Base-by-base conservation (phyloP, 1,140 invertebrate species). In the Magallana angulata region DNA sequence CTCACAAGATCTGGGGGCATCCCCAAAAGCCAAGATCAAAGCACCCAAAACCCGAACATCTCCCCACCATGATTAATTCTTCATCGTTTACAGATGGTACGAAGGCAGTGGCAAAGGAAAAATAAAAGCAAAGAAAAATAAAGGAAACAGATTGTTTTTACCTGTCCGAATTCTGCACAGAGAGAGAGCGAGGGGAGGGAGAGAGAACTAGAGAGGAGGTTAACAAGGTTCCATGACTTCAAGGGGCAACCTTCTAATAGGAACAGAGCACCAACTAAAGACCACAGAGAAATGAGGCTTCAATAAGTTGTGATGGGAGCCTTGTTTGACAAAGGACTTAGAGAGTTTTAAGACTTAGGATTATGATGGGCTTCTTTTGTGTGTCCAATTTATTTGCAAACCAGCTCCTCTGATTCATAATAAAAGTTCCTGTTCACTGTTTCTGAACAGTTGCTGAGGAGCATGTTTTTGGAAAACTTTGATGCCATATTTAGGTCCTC, bases 71-170 rank as follows among this genome's bases (percentile, higher is more conserved):
- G 68, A 76, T 76, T 76, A 76, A 76, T 76, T 76, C 68, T 76
- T 76, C 68, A 76, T 76, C 68, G 36, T 76, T 76, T 76, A 76
- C 68, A 76, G 68, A 76, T 76, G 68, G 18, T 9, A 30, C 24
- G 24, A 76, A 76, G 36, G 68, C 18, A 30, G 24, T 76, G 68
- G 68, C 24, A 76, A 76, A 76, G 68, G 68, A 76, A 76, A 76
- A 76, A 76, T 76, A 76, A 76, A 76, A 76, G 1, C 7, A 48
- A 18, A 11, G 8, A 76, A 76, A 30, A 11, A 36, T 76, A 76
- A 76, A 76, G 68, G 68, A 76, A 76, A 76, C 68, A 76, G 24
- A 76, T 76, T 76, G 24, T 76, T 76, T 76, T 30, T 76, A 76
- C 68, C 68, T 36, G 68, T 76, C 68, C 68, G 24, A 76, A 76